Base-by-base conservation (phyloP, 2,888 invertebrate genomes). In the Drosophila prolongata region DNA sequence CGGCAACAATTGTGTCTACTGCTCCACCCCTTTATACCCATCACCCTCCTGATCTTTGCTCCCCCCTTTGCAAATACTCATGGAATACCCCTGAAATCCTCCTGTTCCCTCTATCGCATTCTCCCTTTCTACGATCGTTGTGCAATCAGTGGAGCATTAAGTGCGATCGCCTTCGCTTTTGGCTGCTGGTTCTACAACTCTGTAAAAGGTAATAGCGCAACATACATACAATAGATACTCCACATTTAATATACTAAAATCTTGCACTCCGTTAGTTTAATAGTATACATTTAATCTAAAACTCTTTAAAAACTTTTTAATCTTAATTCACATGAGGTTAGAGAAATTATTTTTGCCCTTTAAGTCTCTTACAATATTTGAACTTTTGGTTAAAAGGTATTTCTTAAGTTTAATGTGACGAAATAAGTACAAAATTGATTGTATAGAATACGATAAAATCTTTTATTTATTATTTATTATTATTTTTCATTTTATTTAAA, bases 81-180 rank as follows among this genome's bases (percentile, higher is more conserved):
- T 47, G 46, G 30, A 40, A 34, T 40, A 19, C 58, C 55, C 58
- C 55, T 42, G 34, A 59, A 35, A 42, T 61, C 30, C 62, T 46
- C 46, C 14, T 19, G 35, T 30, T 16, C 27, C 53, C 37, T 53
- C 40, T 67, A 53, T 53, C 38, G 46, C 55, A 54, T 56, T 73
- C 59, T 65, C 65, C 73, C 73, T 73, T 65, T 71, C 58, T 57
- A 58, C 77, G 81, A 84, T 85, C 88, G 88, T 90, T 90, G 91
- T 91, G 90, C 90, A 90, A 91, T 90, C 90, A 90, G 76, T 90
- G 90, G 87, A 88, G 90, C 90, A 90, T 90, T 89, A 81, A 89
- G 87, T 84, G 77, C 79, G 72, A 72, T 72, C 72, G 46, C 57
- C 54, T 68, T 71, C 43, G 54, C 56, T 64, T 57, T 68, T 69